A percentile compares a stretch with the other conserved stretches of the same genome.
Evolutionary conservation across 2,797 vertebrate species (phyloP).

Genomic region (Myotis vivesi): DNA sequence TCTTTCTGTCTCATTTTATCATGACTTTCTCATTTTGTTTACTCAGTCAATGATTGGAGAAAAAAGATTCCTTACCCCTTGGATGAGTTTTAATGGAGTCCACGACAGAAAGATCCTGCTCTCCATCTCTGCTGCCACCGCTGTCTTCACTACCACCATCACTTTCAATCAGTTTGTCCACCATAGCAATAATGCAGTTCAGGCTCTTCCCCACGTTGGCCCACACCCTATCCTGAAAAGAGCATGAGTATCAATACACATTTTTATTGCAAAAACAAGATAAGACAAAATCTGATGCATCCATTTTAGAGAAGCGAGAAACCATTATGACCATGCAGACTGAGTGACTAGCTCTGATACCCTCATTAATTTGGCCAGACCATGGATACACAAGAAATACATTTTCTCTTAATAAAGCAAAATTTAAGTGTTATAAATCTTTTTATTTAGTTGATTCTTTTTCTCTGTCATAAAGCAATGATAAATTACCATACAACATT

Average conservation of each 20-base stretch:
- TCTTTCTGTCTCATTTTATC: constrained; percentile 22
- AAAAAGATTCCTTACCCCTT: constrained; percentile 85
- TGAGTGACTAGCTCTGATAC: not conserved
- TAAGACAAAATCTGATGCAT: not conserved
- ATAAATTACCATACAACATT: not conserved
- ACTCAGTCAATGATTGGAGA: constrained; percentile 1
- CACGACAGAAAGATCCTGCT: constrained; percentile 82
- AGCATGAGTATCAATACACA: constrained; percentile 78
- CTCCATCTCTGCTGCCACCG: constrained; percentile 60
- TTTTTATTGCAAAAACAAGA: not conserved
- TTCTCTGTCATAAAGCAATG: not conserved
- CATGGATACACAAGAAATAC: not conserved
- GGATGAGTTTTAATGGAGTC: constrained; percentile 88
- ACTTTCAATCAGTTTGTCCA: constrained; percentile 93
- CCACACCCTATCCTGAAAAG: constrained; percentile 97
- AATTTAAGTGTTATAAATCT: not conserved
- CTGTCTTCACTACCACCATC: constrained; percentile 78
- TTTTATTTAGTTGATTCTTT: not conserved
- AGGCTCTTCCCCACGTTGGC: constrained; percentile 95
- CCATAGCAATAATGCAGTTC: constrained; percentile 96
- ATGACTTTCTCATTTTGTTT: constrained; percentile 50
- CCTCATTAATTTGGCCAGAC: not conserved
- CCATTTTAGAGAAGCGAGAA: not conserved
- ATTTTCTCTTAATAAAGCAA: not conserved
- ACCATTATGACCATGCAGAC: accelerated